phyloP scores from a whole-genome alignment of 2,888 invertebrate species.

The Rhamnusium bicolor region DNA sequence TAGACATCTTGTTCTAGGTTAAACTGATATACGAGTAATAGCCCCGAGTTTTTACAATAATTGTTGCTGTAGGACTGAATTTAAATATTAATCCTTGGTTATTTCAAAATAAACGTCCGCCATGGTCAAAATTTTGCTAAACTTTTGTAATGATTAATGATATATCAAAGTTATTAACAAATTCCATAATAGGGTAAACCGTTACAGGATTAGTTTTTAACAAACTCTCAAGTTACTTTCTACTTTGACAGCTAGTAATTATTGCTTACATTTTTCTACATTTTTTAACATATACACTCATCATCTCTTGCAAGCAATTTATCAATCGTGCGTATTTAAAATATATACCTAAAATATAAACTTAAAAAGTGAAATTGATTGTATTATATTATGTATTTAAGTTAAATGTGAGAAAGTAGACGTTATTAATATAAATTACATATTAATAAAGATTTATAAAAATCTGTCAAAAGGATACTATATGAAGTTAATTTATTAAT shows the following conservation, averaged over 20 bases:
- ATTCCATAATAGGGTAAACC: neutral
- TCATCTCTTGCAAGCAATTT: neutral
- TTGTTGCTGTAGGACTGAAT: no score
- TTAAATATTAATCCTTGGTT: no score
- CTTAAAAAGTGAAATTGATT: neutral
- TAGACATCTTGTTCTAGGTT: no score
- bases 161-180: neutral
- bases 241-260: slow-evolving; percentile 8
- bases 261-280: neutral
- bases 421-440: neutral
- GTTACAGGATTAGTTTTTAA: neutral
- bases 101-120: no score
- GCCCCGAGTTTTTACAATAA: no score
- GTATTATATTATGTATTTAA: neutral
- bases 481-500: neutral
- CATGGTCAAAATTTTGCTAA: no score
- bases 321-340: neutral
- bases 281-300: neutral
- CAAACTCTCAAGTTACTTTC: neutral
- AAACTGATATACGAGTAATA: no score
- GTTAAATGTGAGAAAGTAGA: neutral
- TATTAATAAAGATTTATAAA: neutral
- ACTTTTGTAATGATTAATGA: neutral
- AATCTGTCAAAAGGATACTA: neutral
- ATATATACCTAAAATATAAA: neutral